These are phyloP conservation scores for Caenorhabditis sp. DNA, from an alignment of 2,888 invertebrate species.

Conservation along the genomic window DNA sequence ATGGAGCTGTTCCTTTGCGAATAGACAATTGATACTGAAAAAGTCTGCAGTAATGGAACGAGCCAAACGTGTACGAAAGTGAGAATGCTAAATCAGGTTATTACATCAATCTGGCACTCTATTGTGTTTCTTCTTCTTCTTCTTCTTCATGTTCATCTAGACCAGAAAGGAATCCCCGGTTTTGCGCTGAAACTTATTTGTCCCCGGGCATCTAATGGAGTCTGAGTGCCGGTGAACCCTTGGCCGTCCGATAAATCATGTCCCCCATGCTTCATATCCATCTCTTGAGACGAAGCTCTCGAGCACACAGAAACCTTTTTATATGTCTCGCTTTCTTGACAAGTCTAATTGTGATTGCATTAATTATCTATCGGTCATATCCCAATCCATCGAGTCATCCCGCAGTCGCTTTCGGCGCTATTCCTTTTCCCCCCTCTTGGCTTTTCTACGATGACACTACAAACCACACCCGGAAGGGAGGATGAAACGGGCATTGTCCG, in stretches of 20 bases:
- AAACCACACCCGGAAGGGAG: slow-evolving; percentile 36
- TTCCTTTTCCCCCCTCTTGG: not conserved
- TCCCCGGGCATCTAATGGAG: too few species aligned
- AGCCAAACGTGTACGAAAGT: too few species aligned
- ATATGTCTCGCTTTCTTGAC: slow-evolving; percentile 51
- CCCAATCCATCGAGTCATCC: slow-evolving; percentile 34
- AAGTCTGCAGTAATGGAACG: too few species aligned
- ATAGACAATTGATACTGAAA: too few species aligned
- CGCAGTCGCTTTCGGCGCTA: slow-evolving; percentile 5
- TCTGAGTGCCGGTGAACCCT: slow-evolving; percentile 42
- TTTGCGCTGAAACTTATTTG: too few species aligned
- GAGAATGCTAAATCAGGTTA: too few species aligned
- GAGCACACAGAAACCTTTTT: slow-evolving; percentile 44
- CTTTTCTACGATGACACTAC: slow-evolving; percentile 2
- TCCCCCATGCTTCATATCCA: slow-evolving; percentile 31
- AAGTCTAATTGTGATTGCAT: slow-evolving; percentile 56
- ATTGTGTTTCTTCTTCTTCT: too few species aligned
- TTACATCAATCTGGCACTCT: too few species aligned
- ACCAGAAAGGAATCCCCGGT: too few species aligned
- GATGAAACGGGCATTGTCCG: slow-evolving; percentile 34
- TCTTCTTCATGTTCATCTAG: too few species aligned
- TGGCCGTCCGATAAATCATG: slow-evolving; percentile 15
- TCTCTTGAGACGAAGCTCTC: slow-evolving; percentile 30
- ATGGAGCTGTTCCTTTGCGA: too few species aligned
- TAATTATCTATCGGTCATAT: slow-evolving; percentile 58